Conservation (phyloP, 1,140 invertebrate genomes). For the Drosophila lacteicornis region DNA sequence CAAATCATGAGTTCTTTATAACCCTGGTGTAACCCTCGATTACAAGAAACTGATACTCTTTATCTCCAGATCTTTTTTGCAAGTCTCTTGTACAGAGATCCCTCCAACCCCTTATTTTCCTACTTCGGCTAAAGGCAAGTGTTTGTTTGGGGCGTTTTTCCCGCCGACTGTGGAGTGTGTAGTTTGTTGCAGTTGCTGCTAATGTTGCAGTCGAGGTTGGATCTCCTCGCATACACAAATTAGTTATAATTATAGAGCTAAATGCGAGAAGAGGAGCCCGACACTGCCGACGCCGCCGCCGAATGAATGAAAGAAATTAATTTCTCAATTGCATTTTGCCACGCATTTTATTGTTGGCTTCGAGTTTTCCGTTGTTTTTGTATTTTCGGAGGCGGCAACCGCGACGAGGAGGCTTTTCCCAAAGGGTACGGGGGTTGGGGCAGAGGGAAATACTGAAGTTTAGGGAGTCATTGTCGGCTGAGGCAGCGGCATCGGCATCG, state of each 20-base stretch:
- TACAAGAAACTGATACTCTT: constrained; percentile 15
- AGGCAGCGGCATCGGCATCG: neutral
- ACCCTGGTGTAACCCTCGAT: neutral
- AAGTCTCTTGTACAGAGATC: neutral
- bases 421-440: neutral
- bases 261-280: constrained; percentile 57
- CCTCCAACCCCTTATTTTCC: neutral
- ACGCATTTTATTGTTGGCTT: constrained; percentile 76
- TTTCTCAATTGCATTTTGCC: constrained; percentile 83
- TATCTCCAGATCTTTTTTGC: constrained; percentile 9
- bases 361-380: constrained; percentile 33
- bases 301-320: constrained; percentile 78
- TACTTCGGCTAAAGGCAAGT: constrained; percentile 47
- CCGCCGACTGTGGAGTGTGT: constrained; percentile 19
- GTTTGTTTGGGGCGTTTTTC: constrained; percentile 72
- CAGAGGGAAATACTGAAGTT: constrained; percentile 8
- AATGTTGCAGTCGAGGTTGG: constrained; percentile 31
- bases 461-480: constrained; percentile 27
- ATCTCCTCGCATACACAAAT: constrained; percentile 71
- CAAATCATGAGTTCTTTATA: constrained; percentile 7
- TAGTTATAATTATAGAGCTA: constrained; percentile 81
- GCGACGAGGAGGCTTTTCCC: constrained; percentile 36
- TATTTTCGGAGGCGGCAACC: constrained; percentile 56
- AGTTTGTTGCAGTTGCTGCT: constrained; percentile 29
- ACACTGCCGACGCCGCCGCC: constrained; percentile 8